Evolutionary conservation across 1,140 invertebrate genomes (phyloP).

Genomic region (Drosophila trapezifrons): DNA sequence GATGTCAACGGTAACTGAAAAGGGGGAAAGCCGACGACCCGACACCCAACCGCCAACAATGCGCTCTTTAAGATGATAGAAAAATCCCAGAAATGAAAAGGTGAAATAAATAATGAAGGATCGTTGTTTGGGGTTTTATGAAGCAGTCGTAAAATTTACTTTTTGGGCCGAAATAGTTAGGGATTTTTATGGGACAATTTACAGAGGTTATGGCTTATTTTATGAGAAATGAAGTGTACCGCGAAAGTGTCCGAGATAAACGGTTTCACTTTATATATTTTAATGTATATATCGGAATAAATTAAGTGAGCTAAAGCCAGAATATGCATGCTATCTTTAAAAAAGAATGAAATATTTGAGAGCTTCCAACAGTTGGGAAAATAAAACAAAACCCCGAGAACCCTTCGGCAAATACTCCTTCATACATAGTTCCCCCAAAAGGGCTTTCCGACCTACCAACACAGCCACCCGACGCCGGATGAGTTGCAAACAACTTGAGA

Average conservation of each 20-base stretch:
- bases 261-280: neutral
- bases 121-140: neutral
- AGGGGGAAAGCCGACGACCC: conserved; percentile 11
- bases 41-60: conserved; percentile 8
- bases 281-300: neutral
- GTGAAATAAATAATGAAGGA: conserved; percentile 20
- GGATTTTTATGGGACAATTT: conserved; percentile 7
- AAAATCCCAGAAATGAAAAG: conserved; percentile 13
- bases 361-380: neutral
- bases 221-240: neutral
- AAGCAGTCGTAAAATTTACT: conserved; percentile 6
- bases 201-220: conserved; percentile 2
- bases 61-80: conserved; percentile 28
- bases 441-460: neutral
- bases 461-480: neutral
- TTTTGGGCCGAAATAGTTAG: neutral
- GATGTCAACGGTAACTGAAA: conserved; percentile 65
- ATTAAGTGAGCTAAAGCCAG: neutral
- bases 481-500: conserved; percentile 47
- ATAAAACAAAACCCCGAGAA: neutral
- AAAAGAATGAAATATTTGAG: neutral
- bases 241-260: conserved; percentile 1
- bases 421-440: conserved; percentile 14
- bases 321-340: too few relatives aligned
- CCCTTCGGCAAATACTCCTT: neutral